A percentile compares a stretch with the other conserved stretches of the same genome.
These are phyloP conservation scores for Stylophora pistillata DNA, from an alignment of 64 coral and sea anemone species.

Conservation along the genomic window DNA sequence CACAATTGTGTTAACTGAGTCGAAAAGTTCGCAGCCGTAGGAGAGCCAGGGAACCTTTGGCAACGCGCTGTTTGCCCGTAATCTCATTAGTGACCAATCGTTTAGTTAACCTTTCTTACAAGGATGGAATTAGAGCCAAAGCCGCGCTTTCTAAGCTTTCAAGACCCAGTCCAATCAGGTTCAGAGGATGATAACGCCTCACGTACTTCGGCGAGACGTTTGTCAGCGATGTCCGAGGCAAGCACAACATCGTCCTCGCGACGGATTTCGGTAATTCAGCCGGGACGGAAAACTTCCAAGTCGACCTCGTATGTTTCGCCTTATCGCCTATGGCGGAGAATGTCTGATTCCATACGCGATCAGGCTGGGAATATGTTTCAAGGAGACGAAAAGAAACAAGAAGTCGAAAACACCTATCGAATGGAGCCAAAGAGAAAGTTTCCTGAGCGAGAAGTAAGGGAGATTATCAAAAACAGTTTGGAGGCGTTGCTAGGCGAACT, in stretches of 20 bases:
- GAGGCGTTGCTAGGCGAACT: neutral
- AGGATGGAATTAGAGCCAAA: slow-evolving; percentile 24
- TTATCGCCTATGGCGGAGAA: neutral
- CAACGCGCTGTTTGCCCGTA: neutral
- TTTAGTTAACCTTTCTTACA: neutral
- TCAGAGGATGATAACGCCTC: neutral
- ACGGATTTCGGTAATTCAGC: neutral
- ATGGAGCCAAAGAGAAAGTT: slow-evolving; percentile 43
- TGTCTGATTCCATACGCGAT: neutral
- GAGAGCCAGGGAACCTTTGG: neutral
- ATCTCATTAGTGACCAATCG: neutral
- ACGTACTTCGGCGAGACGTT: neutral
- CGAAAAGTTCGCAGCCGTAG: neutral
- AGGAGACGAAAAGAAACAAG: neutral
- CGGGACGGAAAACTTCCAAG: neutral
- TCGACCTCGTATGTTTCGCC: neutral
- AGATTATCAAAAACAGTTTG: slow-evolving; percentile 38
- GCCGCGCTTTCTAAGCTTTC: slow-evolving; percentile 20
- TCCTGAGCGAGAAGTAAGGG: slow-evolving; percentile 13
- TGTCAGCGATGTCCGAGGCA: neutral
- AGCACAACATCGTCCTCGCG: neutral
- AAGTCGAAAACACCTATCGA: slow-evolving; percentile 37
- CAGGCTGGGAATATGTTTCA: neutral
- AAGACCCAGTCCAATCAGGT: neutral
- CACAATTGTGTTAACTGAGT: neutral